phyloP scores from a whole-genome alignment of 2,797 vertebrate species.

The Anomalospiza imberbis region DNA sequence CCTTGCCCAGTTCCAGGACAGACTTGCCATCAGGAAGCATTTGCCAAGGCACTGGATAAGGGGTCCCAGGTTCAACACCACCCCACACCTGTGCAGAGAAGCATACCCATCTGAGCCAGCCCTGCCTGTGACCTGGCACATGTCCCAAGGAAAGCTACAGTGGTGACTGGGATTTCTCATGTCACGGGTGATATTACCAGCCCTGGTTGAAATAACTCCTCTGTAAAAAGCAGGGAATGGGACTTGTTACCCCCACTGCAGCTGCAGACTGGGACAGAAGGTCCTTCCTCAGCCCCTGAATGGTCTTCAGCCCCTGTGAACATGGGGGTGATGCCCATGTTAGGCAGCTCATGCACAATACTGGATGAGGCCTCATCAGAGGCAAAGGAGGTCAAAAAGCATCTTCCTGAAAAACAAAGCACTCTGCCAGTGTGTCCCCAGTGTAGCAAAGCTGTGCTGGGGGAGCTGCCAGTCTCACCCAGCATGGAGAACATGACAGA shows the following conservation, averaged over 20 bases:
- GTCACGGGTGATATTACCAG: not conserved
- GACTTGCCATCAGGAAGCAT: accelerated
- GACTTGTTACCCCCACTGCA: not conserved
- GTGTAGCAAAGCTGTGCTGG: not conserved
- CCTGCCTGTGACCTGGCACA: not conserved
- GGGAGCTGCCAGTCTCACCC: not conserved
- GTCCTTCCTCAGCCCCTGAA: not conserved
- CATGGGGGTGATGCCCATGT: not conserved
- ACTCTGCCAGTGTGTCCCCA: not conserved
- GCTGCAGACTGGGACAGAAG: not conserved
- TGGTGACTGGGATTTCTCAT: not conserved
- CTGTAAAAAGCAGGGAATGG: not conserved
- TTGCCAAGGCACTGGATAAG: not conserved
- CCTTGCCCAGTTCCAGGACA: not conserved
- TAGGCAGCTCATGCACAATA: not conserved
- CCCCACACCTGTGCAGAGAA: accelerated
- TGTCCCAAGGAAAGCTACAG: not conserved
- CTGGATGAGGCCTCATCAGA: not conserved
- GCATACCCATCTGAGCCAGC: not conserved
- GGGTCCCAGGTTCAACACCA: not conserved
- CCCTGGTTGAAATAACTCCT: not conserved
- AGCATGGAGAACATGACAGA: not conserved
- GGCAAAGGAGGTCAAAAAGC: not conserved
- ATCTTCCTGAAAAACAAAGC: not conserved
- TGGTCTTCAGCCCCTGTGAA: not conserved